phyloP scores from a whole-genome alignment of 2,888 invertebrate genomes.

The Xestia rhomboidea region DNA sequence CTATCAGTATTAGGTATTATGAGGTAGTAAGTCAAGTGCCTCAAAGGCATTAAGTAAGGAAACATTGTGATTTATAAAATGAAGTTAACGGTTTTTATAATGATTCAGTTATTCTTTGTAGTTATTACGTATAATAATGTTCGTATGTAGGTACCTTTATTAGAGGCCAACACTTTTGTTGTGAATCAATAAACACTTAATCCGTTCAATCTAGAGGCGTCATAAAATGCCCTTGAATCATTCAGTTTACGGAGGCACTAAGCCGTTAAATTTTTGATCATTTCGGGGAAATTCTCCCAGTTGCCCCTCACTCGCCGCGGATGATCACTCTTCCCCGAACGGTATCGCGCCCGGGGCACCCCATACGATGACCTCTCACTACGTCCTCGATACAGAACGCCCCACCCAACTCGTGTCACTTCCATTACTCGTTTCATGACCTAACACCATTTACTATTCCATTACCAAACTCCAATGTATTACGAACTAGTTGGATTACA shows the following conservation, averaged over 20 bases:
- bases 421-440: constrained; percentile 69
- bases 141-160: not conserved
- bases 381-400: constrained; percentile 65
- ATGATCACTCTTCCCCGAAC: constrained; percentile 86
- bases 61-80: not conserved
- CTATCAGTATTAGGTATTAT: not conserved
- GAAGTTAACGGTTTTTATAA: not conserved
- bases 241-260: not conserved
- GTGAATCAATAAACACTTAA: not conserved
- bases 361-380: constrained; percentile 81
- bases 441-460: constrained; percentile 34
- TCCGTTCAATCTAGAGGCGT: constrained; percentile 4
- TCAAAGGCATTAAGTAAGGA: not conserved
- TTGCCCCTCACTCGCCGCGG: constrained; percentile 77
- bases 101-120: not conserved
- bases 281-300: constrained; percentile 65
- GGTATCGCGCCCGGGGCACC: constrained; percentile 85
- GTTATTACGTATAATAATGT: not conserved
- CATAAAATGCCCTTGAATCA: constrained; percentile 18
- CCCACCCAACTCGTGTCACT: constrained; percentile 48
- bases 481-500: constrained; percentile 37
- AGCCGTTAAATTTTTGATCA: constrained; percentile 34
- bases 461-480: constrained; percentile 63
- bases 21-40: not conserved
- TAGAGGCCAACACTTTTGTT: not conserved